Evolutionary conservation across 2,888 invertebrate genomes (phyloP).

Genomic region (Sphaerophoria taeniata): DNA sequence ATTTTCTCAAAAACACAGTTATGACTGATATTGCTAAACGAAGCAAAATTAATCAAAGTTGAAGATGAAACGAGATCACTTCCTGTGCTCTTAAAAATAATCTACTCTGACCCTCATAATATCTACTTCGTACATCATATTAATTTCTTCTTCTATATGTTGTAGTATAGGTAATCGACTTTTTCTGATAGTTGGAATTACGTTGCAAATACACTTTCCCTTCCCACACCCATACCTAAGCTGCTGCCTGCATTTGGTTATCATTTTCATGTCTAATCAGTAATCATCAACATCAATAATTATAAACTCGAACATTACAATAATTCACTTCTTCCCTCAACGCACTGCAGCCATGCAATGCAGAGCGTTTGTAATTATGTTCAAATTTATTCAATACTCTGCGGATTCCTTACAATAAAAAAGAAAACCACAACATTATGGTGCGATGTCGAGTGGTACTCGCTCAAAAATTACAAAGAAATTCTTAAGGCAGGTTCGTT

Average conservation of each 20-base stretch:
- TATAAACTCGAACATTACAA: constrained; percentile 53
- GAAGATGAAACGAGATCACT: no score
- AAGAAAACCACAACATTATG: neutral
- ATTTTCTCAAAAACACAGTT: no score
- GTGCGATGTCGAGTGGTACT: constrained; percentile 11
- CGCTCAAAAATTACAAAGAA: constrained; percentile 31
- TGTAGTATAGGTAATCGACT: neutral
- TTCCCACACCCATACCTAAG: neutral
- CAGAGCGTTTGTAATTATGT: constrained; percentile 45
- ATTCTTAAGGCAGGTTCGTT: constrained; percentile 69
- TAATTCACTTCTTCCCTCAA: constrained; percentile 28
- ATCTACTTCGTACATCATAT: neutral
- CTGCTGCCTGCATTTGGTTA: constrained; percentile 29
- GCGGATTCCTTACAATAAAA: constrained; percentile 6
- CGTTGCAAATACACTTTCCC: neutral
- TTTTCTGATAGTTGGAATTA: constrained; percentile 1
- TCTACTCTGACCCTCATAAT: no score
- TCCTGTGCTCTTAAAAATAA: no score
- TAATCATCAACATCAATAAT: constrained; percentile 66
- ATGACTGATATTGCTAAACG: no score
- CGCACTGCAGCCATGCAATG: neutral
- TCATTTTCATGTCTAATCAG: constrained; percentile 45
- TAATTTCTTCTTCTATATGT: neutral
- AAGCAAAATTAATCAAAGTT: no score
- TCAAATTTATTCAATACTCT: constrained; percentile 56